Evolutionary conservation across 2,113 vertebrate genomes (phyloP), one percentile per base, ranked within the genome.

Genomic region (Arvicanthis niloticus): DNA sequence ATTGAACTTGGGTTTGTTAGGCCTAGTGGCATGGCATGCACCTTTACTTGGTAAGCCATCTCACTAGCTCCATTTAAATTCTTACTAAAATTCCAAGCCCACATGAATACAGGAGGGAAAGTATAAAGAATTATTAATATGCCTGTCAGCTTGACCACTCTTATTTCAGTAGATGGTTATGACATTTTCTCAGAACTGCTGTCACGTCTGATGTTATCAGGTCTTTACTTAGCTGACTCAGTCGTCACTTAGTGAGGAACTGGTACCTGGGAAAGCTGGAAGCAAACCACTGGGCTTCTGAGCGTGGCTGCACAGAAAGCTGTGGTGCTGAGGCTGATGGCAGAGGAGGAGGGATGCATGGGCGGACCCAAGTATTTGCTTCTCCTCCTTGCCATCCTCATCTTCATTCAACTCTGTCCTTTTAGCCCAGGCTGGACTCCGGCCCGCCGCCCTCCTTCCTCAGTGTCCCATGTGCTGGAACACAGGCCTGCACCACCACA

Each of bases 151-250:
- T 76, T 88, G 31, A 42, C 45, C 12, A 48, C 12, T 78, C 81
- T 88, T 65, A 24, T 82, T 81, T 82, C 12, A 75, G 0, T 89
- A 73, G 37, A 48, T 22, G n/a, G 6, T 92, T 89, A 10, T 70
- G 72, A 90, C 92, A 70, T 24, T 62, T 68, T 96, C 60, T 95
- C 73, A 72, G 53, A 31, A 40, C 65, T 65, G 89, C 37, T 5
- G 37, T 91, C 7, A 29, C 80, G 45, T 65, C 65, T 92, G 58
- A 87, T 91, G 75, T 76, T 62, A 62, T 3, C 60, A 21, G 90
- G 48, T 92, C 13, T 88, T 94, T 86, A 37, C 37, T 82, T 40
- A 88, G 81, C n/a, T 34, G 3, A 42, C 53, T 86, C 87, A 34
- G 40, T 67, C 22, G 10, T 87, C 78, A 16, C 85, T 90, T 82